phyloP scores from a whole-genome alignment of 2,797 vertebrate genomes.

The Enoplosus armatus region DNA sequence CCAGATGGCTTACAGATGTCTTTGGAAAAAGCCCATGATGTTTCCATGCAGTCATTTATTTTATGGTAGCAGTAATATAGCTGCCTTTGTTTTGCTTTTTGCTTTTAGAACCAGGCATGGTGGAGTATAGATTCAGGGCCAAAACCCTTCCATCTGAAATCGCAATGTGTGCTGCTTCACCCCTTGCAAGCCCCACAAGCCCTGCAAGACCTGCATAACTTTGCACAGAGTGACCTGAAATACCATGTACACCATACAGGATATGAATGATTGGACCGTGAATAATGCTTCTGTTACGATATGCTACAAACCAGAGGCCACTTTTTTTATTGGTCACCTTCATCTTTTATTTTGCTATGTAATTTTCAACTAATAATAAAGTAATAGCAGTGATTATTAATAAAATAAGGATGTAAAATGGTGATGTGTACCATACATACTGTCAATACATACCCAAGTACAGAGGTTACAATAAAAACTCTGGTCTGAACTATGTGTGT shows the following conservation, averaged over 20 bases:
- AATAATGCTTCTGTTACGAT: background rate
- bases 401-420: too few relatives aligned
- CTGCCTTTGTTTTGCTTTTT: background rate
- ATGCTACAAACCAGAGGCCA: background rate
- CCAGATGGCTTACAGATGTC: background rate
- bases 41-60: background rate
- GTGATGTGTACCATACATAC: too few relatives aligned
- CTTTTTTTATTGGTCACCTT: background rate
- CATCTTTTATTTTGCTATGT: background rate
- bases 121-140: conserved; percentile 60
- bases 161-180: conserved; percentile 56
- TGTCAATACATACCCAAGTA: too few relatives aligned
- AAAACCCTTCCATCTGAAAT: conserved; percentile 84
- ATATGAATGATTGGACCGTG: background rate
- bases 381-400: too few relatives aligned
- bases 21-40: background rate
- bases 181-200: conserved; percentile 30
- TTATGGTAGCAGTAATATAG: background rate
- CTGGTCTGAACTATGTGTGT: background rate
- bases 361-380: conserved; percentile 1
- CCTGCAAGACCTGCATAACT: conserved; percentile 34
- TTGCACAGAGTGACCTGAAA: background rate
- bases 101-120: conserved; percentile 72
- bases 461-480: background rate
- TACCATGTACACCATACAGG: background rate